Conservation (phyloP, 2,888 invertebrate species). For the Agriopis aurantiaria region DNA sequence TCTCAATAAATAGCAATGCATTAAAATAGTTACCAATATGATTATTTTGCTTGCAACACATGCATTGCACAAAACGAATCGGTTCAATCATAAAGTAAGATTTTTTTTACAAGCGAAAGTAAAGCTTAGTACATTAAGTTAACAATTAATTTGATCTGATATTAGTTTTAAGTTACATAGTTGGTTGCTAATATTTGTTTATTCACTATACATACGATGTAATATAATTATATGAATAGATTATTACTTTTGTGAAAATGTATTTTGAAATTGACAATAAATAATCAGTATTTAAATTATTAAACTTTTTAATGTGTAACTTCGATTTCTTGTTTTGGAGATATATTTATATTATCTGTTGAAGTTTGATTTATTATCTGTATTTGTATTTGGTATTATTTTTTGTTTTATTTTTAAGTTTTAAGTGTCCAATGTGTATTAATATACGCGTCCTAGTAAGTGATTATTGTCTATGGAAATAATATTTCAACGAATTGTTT, state of each 20-base stretch:
- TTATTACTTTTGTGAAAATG: constrained; percentile 57
- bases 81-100: constrained; percentile 61
- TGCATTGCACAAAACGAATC: constrained; percentile 68
- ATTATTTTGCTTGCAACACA: constrained; percentile 54
- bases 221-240: constrained; percentile 56
- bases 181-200: constrained; percentile 47
- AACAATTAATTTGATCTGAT: constrained; percentile 64
- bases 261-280: constrained; percentile 83
- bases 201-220: constrained; percentile 52
- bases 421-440: constrained; percentile 69
- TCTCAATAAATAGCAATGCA: constrained; percentile 35
- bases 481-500: constrained; percentile 82
- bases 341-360: constrained; percentile 81
- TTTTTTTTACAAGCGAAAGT: constrained; percentile 51
- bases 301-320: constrained; percentile 55
- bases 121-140: constrained; percentile 53
- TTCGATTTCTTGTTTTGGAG: constrained; percentile 76
- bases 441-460: constrained; percentile 65
- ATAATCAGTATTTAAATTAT: constrained; percentile 85
- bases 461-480: constrained; percentile 58
- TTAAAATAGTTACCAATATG: constrained; percentile 63
- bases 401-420: constrained; percentile 66
- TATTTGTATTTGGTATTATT: constrained; percentile 82
- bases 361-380: constrained; percentile 72
- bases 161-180: constrained; percentile 49